Evolutionary conservation across 2,797 vertebrate genomes (phyloP).

Genomic region (Onychomys leucogaster): DNA sequence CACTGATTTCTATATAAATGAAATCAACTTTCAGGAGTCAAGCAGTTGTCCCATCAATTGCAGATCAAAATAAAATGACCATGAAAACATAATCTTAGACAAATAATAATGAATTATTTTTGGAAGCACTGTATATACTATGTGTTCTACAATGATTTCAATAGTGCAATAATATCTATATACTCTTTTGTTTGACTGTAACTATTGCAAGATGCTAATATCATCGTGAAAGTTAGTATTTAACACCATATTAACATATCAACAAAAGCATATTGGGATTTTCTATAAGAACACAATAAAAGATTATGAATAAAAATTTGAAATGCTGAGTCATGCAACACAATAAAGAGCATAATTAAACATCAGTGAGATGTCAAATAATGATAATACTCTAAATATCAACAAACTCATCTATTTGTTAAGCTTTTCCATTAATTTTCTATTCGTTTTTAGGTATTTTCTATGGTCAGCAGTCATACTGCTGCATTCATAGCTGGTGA

Average conservation of each 20-base stretch:
- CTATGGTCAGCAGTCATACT: neutral
- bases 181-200: neutral
- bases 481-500: neutral
- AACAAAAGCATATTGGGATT: neutral
- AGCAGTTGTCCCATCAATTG: neutral
- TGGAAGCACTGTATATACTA: neutral
- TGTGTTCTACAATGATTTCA: neutral
- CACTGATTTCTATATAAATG: neutral
- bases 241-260: neutral
- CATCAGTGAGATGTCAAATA: neutral
- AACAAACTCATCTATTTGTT: neutral
- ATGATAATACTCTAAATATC: neutral
- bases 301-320: neutral
- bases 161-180: neutral
- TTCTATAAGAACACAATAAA: neutral
- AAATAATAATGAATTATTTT: neutral
- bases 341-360: neutral
- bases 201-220: neutral
- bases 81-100: neutral
- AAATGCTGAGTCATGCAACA: neutral
- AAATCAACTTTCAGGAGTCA: neutral
- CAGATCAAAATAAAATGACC: neutral
- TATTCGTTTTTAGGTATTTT: neutral
- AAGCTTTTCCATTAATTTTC: neutral
- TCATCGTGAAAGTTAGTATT: neutral